These are phyloP conservation scores for Cosmorhoe ocellata DNA, from an alignment of 2,888 invertebrate species.

Conservation along the genomic window DNA sequence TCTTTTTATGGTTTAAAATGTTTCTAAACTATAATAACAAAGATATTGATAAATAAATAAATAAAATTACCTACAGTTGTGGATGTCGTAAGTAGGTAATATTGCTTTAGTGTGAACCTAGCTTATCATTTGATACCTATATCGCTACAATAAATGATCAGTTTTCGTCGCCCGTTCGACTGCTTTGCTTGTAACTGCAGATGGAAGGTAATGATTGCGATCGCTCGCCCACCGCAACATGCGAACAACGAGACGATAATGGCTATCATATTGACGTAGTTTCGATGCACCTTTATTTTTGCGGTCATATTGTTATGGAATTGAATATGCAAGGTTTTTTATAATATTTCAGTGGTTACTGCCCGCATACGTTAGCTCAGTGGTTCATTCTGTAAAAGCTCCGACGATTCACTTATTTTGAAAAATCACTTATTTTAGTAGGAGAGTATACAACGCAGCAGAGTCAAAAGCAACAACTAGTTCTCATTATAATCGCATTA, in stretches of 20 bases:
- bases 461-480: no score
- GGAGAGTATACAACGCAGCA: no score
- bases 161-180: constrained; percentile 8
- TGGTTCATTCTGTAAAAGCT: background rate
- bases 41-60: no score
- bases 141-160: no score
- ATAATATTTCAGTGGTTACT: constrained; percentile 1
- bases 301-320: constrained; percentile 53
- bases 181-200: constrained; percentile 55
- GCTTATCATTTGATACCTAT: no score
- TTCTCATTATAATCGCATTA: constrained; percentile 27
- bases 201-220: constrained; percentile 68
- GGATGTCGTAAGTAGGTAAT: no score
- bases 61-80: no score
- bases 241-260: constrained; percentile 76
- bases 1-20: no score
- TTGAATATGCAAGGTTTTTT: constrained; percentile 41
- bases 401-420: no score
- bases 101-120: no score
- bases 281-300: constrained; percentile 60
- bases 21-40: no score
- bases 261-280: constrained; percentile 38
- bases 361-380: background rate
- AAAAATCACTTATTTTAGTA: no score
- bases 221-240: constrained; percentile 69